A percentile compares a stretch with the other conserved stretches of the same genome.
Evolutionary conservation across 2,113 vertebrate genomes (phyloP).

Genomic region (Sus scrofa): T2T-Sscrofa CM000816.6:6359001-6359500

Average conservation of each 20-base stretch:
- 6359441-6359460: fast-evolving
- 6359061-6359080: not conserved
- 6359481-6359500: not conserved
- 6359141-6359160: not conserved
- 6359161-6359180: not conserved
- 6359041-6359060: not conserved
- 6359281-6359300: not conserved
- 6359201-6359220: not conserved
- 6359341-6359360: not conserved
- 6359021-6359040: not conserved
- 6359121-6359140: fast-evolving
- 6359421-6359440: not conserved
- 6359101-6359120: not conserved
- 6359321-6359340: not conserved
- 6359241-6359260: not conserved
- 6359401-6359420: not conserved
- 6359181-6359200: too few relatives aligned
- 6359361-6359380: not conserved
- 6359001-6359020: not conserved
- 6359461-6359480: fast-evolving
- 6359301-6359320: not conserved
- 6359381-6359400: not conserved
- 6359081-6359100: not conserved
- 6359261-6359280: not conserved
- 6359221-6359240: not conserved